Evolutionary conservation across 2,113 vertebrate species (phyloP), one percentile per base, ranked within the genome.

Genomic region (Ornithorhynchus anatinus): DNA sequence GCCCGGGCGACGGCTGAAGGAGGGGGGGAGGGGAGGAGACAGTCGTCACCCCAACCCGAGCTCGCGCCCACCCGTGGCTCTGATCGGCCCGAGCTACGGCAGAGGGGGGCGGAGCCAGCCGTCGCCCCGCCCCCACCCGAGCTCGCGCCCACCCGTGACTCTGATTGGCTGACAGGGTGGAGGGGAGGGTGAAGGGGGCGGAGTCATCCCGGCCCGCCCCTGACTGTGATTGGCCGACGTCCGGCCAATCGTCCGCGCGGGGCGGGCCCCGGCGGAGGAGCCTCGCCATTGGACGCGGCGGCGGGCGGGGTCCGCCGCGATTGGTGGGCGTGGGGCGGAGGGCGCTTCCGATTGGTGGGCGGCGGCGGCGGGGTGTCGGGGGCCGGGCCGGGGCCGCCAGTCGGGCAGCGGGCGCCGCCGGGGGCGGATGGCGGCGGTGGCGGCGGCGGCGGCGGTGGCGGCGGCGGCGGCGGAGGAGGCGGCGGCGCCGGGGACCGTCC

Each of bases 391-490:
- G 31, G 12, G 45, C 25, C 70, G 62, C 82, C 85, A 89, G 84
- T 92, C 57, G 60, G 59, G 65, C 44, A 39, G 69, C 56, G 45
- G 53, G 39, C 47, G 58, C 59, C 84, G 59, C 65, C 59, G 80
- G 80, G 69, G 48, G 56, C 74, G 82, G 64, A 67, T 70, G 70
- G 72, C 80, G 84, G 84, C 83, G 79, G 79, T 87, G 53, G 89
- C 63, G 2, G 80, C 84, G 45, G 74, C 64, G 40, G 53, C 63
- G 36, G 60, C 84, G 11, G 51, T 71, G 9, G 52, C 65, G 91
- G 94, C 93, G 85, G 94, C 94, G 84, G 94, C 92, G 84, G 95
- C 95, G 91, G 94, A 92, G 86, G 59, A 79, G 59, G 54, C 73
- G 33, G 56, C 76, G n/a, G 68, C 70, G 5, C 77, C 72, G 15